phyloP scores from a whole-genome alignment of 1,140 invertebrate genomes.

The Aphis craccivora region DNA sequence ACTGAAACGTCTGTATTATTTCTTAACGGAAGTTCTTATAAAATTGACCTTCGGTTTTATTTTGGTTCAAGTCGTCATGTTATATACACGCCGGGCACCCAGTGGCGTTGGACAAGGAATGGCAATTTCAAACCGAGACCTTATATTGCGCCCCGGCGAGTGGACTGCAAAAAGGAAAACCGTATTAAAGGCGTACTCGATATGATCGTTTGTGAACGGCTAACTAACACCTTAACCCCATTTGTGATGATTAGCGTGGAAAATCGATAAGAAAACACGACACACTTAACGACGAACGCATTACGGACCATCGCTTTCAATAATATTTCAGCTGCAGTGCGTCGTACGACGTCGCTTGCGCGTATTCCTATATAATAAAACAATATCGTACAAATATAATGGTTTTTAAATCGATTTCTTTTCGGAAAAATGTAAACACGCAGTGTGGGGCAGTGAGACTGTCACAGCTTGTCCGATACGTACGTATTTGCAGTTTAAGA shows the following conservation, averaged over 20 bases:
- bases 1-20: not conserved
- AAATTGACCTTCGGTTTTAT: not conserved
- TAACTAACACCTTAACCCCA: conserved; percentile 53
- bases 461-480: not conserved
- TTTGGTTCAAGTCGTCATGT: conserved; percentile 19
- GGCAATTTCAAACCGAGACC: conserved; percentile 25
- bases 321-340: not conserved
- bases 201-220: conserved; percentile 14
- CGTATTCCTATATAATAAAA: not conserved
- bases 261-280: conserved; percentile 44
- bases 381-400: not conserved
- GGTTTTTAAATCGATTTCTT: not conserved
- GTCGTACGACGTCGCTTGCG: not conserved
- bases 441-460: not conserved
- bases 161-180: conserved; percentile 39
- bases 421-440: not conserved
- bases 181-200: conserved; percentile 23
- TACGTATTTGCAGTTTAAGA: too few relatives aligned
- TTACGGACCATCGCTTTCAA: not conserved
- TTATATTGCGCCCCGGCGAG: conserved; percentile 30
- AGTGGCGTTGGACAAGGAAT: conserved; percentile 34
- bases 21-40: conserved; percentile 22
- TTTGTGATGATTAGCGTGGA: not conserved
- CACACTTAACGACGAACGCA: not conserved
- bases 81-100: not conserved